Percentiles rank a stretch among this genome's conserved stretches.
Conservation (phyloP, 2,888 invertebrate species). For the Limnephilus auricula region DNA sequence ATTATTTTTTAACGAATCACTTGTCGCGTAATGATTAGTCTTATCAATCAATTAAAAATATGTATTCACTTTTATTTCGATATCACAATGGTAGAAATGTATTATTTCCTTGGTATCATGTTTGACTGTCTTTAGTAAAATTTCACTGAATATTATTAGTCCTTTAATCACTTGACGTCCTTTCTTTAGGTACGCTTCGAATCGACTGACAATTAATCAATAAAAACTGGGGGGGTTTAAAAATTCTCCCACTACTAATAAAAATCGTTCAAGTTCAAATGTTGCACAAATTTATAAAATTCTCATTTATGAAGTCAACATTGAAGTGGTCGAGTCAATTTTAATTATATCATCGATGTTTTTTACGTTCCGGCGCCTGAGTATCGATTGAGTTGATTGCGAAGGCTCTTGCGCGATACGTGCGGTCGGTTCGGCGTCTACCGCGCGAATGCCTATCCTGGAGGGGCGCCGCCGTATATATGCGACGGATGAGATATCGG, state of each 20-base stretch:
- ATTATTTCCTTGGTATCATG: constrained; percentile 58
- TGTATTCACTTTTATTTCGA: background rate
- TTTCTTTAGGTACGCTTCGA: background rate
- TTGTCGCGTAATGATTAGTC: background rate
- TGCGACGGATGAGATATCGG: constrained; percentile 34
- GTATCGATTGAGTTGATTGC: background rate
- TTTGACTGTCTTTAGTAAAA: constrained; percentile 4
- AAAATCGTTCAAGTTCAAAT: constrained; percentile 25
- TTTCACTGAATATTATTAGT: background rate
- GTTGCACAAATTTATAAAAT: background rate
- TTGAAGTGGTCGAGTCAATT: background rate
- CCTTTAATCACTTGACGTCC: constrained; percentile 16
- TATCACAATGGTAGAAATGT: constrained; percentile 7
- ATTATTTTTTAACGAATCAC: constrained; percentile 19
- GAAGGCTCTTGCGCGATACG: constrained; percentile 25
- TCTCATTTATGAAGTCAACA: background rate
- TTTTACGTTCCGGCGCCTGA: constrained; percentile 28
- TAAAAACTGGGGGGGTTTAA: constrained; percentile 26
- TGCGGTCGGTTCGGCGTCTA: constrained; percentile 46
- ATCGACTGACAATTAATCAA: background rate
- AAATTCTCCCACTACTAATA: constrained; percentile 27
- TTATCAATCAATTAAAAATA: background rate
- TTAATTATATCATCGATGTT: constrained; percentile 35
- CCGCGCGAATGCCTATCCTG: constrained; percentile 56
- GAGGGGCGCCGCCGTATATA: constrained; percentile 60